Evolutionary conservation across 2,797 vertebrate species (phyloP), one percentile per base, ranked within the genome.

Genomic region (Rhyacichthys aspro): DNA sequence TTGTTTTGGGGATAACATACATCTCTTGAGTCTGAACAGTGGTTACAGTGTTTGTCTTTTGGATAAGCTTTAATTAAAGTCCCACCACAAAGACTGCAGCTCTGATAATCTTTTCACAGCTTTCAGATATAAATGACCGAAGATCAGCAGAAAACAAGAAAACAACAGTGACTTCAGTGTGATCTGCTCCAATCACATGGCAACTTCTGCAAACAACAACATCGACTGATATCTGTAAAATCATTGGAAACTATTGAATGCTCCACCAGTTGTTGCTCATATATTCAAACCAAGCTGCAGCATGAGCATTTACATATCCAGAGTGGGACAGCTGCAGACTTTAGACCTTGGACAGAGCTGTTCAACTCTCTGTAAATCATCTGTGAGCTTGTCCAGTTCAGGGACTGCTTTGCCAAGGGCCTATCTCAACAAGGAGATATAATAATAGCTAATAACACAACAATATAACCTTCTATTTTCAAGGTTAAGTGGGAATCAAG

Each of bases 281-380:
- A 60, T 55, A 33, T 67, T 46, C 33, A 41, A 74, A 70, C 48
- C 58, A 70, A 67, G 70, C 64, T 52, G 5, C 46, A 75, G 70
- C 74, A 70, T 80, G 70, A 66, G 77, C 70, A 70, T 65, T 63
- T 57, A 36, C 55, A 6, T 55, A 56, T 79, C 52, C 70, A 43
- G 56, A 38, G 64, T 66, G 66, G 69, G 70, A 82, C 82, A 87
- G 84, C 86, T 81, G 79, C 79, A 84, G 73, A 87, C 84, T 88
- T 87, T 74, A 55, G 82, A 88, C 82, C 44, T 83, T 85, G 83
- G 81, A 83, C 68, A 5, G 57, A 38, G 64, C 37, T 70, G 46
- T 80, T 55, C 79, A 63, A 67, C 55, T 44, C 43, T 53, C 79
- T 84, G 86, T 88, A 82, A 87, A 88, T 86, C 67, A 88, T 87